phyloP scores from a whole-genome alignment of 2,797 vertebrate genomes.

The Coendou prehensilis region DNA sequence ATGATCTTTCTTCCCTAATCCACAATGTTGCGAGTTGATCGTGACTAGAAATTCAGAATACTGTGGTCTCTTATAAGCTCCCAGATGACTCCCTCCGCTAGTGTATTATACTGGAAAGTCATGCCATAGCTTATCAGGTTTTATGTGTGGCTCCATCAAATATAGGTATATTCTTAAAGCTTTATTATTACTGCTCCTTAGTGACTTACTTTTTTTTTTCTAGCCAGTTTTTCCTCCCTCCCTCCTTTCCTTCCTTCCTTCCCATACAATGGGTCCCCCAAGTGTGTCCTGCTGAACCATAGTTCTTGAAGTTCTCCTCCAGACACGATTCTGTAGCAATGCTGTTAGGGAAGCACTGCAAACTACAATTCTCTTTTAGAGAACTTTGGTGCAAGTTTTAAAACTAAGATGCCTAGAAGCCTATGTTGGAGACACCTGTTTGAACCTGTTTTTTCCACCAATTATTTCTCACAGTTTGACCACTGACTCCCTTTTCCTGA shows the following conservation, averaged over 20 bases:
- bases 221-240: too few relatives aligned
- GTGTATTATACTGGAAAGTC: not conserved
- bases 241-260: not conserved
- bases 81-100: not conserved
- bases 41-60: not conserved
- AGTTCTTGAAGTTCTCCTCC: not conserved
- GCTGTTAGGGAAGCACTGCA: not conserved
- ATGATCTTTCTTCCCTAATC: not conserved
- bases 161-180: not conserved
- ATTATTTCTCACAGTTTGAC: not conserved
- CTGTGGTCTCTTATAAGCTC: not conserved
- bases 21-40: not conserved
- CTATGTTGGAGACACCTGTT: not conserved
- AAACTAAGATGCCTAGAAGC: not conserved
- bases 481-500: not conserved
- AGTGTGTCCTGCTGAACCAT: not conserved
- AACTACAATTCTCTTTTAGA: not conserved
- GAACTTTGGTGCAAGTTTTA: too few relatives aligned
- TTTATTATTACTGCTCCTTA: not conserved
- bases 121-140: not conserved
- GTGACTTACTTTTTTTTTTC: not conserved
- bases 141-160: not conserved
- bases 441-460: not conserved
- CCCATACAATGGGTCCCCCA: not conserved
- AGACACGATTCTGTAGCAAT: not conserved